Percentiles rank a stretch among this genome's conserved stretches.
These are phyloP conservation scores for Coregonus clupeaformis DNA, from an alignment of 2,113 vertebrate genomes.

Conservation along the genomic window DNA sequence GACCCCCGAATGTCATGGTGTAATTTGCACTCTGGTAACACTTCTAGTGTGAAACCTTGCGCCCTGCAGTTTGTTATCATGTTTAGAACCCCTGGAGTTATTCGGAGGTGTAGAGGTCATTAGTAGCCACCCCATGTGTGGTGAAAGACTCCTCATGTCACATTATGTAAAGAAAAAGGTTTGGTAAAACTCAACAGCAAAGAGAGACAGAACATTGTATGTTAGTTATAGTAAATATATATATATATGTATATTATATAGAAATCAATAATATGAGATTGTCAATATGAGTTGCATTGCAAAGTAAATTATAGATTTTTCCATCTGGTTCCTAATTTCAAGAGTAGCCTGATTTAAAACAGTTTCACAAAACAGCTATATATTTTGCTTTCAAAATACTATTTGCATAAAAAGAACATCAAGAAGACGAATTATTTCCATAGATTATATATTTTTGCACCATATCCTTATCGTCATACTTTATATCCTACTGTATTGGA, in stretches of 20 bases:
- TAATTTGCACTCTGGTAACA: conserved; percentile 57
- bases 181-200: conserved; percentile 38
- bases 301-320: too few relatives aligned
- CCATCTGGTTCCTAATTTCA: too few relatives aligned
- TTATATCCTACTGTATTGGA: too few relatives aligned
- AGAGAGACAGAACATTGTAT: conserved; percentile 14
- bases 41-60: conserved; percentile 60
- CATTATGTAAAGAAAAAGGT: conserved; percentile 65
- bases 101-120: conserved; percentile 89
- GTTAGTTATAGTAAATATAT: not conserved
- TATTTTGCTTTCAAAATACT: too few relatives aligned
- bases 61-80: conserved; percentile 76
- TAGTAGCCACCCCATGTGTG: conserved; percentile 56
- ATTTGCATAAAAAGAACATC: too few relatives aligned
- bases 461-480: not conserved
- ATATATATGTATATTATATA: not conserved
- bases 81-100: conserved; percentile 86
- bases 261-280: too few relatives aligned
- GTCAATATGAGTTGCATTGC: too few relatives aligned
- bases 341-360: too few relatives aligned
- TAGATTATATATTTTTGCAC: too few relatives aligned
- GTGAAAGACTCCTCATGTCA: conserved; percentile 75
- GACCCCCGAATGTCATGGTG: too few relatives aligned
- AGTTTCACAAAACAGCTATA: too few relatives aligned
- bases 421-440: too few relatives aligned